Base-by-base conservation (phyloP, 2,888 invertebrate species). In the Andricus quercusramuli region DNA sequence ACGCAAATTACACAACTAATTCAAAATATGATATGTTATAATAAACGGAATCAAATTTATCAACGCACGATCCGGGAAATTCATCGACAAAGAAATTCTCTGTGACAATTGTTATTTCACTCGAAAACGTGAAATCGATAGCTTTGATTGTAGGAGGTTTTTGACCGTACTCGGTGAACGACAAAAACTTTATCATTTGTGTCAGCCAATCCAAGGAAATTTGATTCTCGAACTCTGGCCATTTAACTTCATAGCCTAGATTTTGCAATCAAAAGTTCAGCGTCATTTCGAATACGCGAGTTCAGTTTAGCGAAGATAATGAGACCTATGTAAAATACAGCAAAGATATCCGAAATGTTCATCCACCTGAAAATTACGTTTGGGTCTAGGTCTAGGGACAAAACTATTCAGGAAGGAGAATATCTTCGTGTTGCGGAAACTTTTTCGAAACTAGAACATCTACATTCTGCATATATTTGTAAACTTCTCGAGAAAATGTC, bases 241-340 rank as follows among this genome's bases (percentile, higher is more conserved):
- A 82, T 83, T 83, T 79, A 79, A 80, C 82, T 83, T 82, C 80
- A 82, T 82, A 82, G 80, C 78, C 82, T 51, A 29, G 70, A 51
- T 70, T 70, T 70, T 44, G 29, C 47, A 70, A 70, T 70, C 20
- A 20, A 29, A 64, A 64, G 64, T 64, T 64, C 17, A 64, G 29
- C 64, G 13, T 17, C 13, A 51, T 70, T 51, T 47, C 22, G 25
- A 70, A 68, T 25, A 41, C 8, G 47, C 17, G 44, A 68, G 51
- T 70, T 29, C 32, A 51, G 25, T n/a, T 25, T 51, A 47, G 29
- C 70, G 20, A 51, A 70, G 47, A 70, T 70, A 70, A 70, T 51
- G 29, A 51, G 17, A 29, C 2, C 20, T 4, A 20, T 47, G 47
- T 13, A 70, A 51, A 70, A 51, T 51, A 20, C 9, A 11, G 70